Base-by-base conservation (phyloP, 2,113 vertebrate genomes). In the Cavia aperea region DNA sequence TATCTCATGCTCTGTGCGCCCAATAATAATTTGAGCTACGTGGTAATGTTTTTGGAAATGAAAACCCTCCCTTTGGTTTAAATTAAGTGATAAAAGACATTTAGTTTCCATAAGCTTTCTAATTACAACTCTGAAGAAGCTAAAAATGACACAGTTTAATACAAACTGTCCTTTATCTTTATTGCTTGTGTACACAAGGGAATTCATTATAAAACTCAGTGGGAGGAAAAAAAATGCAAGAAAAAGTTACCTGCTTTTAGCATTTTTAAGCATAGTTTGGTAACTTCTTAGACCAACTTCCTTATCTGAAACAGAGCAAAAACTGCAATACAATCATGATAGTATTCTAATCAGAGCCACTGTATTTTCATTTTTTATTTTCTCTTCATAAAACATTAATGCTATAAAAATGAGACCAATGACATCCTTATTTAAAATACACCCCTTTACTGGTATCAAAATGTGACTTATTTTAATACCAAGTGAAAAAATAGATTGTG, bases 11-110 rank as follows among this genome's bases (percentile, higher is more conserved):
- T 96, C 92, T 70, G 88, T 97, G 94, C 96, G 94, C 86, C 93
- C 92, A 96, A 70, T 94, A 96, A 96, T 95, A 97, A 89, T 97
- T 97, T 97, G 93, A 97, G 95, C 93, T 92, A 96, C 90, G 93
- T 96, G 97, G 97, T 95, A 95, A 97, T 97, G 97, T 97, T 96
- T 97, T 95, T 96, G 88, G 81, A 85, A 97, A 97, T 93, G 87
- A 97, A 94, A 97, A 95, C 43, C 66, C 81, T 96, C 85, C 89
- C 85, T 94, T 96, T 97, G 96, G 96, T 97, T 97, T 96, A 97
- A 97, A 95, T 91, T 85, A 97, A 97, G 89, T 1, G 51, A 96
- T 60, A 81, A 86, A 93, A 92, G 78, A 91, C 66, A 95, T 96
- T 93, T 95, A 95, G 88, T 86, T 97, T 66, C 31, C 62, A 88